Percentiles rank a stretch among this genome's conserved stretches.
Evolutionary conservation across 2,888 invertebrate genomes (phyloP).

Genomic region (Athalia cordata): DNA sequence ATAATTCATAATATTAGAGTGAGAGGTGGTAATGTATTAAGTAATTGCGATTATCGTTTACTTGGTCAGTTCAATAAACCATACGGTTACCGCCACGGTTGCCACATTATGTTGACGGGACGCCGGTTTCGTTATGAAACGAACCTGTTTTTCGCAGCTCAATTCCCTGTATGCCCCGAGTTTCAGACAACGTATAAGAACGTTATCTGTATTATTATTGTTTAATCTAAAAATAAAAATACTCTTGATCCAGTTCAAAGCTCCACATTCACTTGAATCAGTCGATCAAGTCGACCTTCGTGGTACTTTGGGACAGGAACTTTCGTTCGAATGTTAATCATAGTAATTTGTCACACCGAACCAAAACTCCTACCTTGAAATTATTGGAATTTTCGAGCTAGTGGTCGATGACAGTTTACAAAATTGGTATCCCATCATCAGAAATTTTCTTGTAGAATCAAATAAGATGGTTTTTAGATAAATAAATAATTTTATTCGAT

Average conservation of each 20-base stretch:
- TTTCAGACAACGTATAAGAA: neutral
- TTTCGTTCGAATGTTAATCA: slow-evolving; percentile 1
- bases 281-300: slow-evolving; percentile 30
- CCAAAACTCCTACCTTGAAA: neutral
- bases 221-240: neutral
- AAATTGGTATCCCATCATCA: neutral
- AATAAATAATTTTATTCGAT: slow-evolving; percentile 40
- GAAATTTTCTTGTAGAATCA: neutral
- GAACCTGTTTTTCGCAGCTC: slow-evolving; percentile 9
- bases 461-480: neutral
- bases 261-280: neutral
- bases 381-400: too few relatives aligned
- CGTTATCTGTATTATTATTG: neutral
- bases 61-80: slow-evolving; percentile 31
- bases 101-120: neutral
- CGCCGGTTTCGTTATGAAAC: slow-evolving; percentile 22
- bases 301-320: neutral
- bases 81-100: neutral
- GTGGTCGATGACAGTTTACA: neutral
- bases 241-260: neutral
- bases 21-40: neutral
- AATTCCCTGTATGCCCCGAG: neutral
- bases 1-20: slow-evolving; percentile 6
- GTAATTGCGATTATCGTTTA: slow-evolving; percentile 14
- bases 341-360: neutral